Evolutionary conservation across 2,113 vertebrate species (phyloP), one percentile per base, ranked within the genome.

Genomic region (Atractosteus spatula): DNA sequence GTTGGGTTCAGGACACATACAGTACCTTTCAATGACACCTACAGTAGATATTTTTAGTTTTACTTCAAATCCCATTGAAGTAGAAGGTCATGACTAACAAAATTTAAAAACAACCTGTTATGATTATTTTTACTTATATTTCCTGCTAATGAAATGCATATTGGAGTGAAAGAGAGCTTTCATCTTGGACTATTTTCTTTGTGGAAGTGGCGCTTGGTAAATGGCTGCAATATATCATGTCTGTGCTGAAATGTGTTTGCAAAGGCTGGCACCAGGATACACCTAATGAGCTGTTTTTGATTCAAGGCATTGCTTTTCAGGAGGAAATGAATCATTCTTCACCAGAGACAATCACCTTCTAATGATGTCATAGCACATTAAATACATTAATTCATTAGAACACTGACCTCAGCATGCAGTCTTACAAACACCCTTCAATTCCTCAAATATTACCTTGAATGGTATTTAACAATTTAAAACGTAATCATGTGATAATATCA

Each of bases 281-380:
- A 13, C 13, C 2, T 3, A 42, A 45, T 51, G 29, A 65, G 10
- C 41, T 13, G 41, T 45, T 66, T 16, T 42, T 13, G n/a, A 66
- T 66, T 44, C 64, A 13, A 14, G 4, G 44, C 3, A 42, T 51
- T 42, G 44, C n/a, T 51, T 47, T 16, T 16, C 6, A 42, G n/a
- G 43, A n/a, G n/a, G 17, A 66, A 66, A 66, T 45, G 43, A 66
- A 45, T 66, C 4, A 16, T 66, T 66, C 13, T 66, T 16, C 44
- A 42, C 14, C 47, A 54, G 4, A 16, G 17, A 47, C 47, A 44
- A 16, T 11, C 44, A 55, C 66, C n/a, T 54, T 29, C 12, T 17
- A 47, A 54, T 29, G 29, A 17, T 68, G 45, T 54, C 16, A 17
- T 47, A 12, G 13, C n/a, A 29, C 44, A 51, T 13, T 16, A 45